phyloP scores from a whole-genome alignment of 2,113 vertebrate species.

The Misgurnus anguillicaudatus region DNA sequence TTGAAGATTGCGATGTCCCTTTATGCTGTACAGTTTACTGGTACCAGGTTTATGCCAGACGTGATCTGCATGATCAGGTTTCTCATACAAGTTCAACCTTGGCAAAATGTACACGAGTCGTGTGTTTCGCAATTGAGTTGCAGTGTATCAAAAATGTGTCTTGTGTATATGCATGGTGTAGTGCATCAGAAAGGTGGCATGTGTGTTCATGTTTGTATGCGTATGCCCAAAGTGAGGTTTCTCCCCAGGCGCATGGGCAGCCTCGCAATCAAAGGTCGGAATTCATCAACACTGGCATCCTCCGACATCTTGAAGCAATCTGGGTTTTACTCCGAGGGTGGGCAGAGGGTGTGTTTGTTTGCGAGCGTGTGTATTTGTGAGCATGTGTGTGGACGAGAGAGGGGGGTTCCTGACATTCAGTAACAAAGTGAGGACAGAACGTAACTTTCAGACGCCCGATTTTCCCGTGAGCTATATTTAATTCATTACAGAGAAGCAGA shows the following conservation, averaged over 20 bases:
- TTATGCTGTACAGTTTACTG: background rate
- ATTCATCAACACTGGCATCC: constrained; percentile 57
- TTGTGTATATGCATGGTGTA: constrained; percentile 13
- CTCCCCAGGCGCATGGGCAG: constrained; percentile 42
- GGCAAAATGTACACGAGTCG: background rate
- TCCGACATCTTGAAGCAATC: constrained; percentile 65
- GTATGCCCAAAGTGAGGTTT: constrained; percentile 41
- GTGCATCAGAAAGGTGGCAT: constrained; percentile 3
- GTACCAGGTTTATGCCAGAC: background rate
- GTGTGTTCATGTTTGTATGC: constrained; percentile 23
- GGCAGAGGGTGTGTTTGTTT: constrained; percentile 46
- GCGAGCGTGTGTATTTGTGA: constrained; percentile 37
- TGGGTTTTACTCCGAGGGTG: constrained; percentile 54
- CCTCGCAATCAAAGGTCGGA: constrained; percentile 54
- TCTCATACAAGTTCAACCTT: constrained; percentile 21
- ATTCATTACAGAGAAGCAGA: constrained; percentile 47
- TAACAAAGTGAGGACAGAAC: constrained; percentile 20
- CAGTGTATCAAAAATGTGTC: background rate
- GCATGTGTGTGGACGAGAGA: constrained; percentile 28
- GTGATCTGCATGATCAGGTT: background rate
- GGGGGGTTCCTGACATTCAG: constrained; percentile 33
- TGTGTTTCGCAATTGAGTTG: background rate
- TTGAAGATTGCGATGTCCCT: background rate
- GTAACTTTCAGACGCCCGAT: background rate
- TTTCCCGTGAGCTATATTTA: constrained; percentile 41